These are phyloP conservation scores for Xiphophorus birchmanni DNA, from an alignment of 2,797 vertebrate species.

Conservation along the genomic window DNA sequence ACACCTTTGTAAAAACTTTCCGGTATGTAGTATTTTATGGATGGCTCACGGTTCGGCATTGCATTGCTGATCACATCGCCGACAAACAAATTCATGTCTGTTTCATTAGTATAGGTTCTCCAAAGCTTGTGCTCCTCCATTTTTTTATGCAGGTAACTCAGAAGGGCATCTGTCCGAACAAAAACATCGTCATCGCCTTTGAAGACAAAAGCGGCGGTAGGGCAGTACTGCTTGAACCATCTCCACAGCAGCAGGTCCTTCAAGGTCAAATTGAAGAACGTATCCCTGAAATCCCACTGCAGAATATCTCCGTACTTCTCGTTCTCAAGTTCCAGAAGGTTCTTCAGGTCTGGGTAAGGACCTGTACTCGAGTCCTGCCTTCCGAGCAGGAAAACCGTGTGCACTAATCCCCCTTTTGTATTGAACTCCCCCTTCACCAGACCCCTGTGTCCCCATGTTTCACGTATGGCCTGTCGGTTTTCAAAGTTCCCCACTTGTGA, in stretches of 20 bases:
- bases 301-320: constrained; percentile 76
- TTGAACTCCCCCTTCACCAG: constrained; percentile 52
- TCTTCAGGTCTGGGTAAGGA: constrained; percentile 75
- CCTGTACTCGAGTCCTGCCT: constrained; percentile 76
- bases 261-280: constrained; percentile 84
- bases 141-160: constrained; percentile 75
- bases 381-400: constrained; percentile 81
- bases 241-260: constrained; percentile 83
- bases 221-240: constrained; percentile 77
- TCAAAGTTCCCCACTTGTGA: constrained; percentile 85
- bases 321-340: constrained; percentile 70
- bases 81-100: constrained; percentile 68
- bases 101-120: constrained; percentile 47
- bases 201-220: constrained; percentile 76
- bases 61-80: constrained; percentile 83
- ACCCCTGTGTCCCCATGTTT: constrained; percentile 82
- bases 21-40: constrained; percentile 83
- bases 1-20: constrained; percentile 80
- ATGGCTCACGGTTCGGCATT: constrained; percentile 77
- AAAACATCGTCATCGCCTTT: constrained; percentile 86
- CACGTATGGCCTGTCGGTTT: constrained; percentile 84
- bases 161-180: constrained; percentile 76
- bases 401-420: constrained; percentile 60
- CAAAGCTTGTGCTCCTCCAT: constrained; percentile 50
- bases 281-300: constrained; percentile 84